Percentiles rank a stretch among this genome's conserved stretches.
Evolutionary conservation across 2,888 invertebrate genomes (phyloP).

Genomic region (Drosophila sordidapex): DNA sequence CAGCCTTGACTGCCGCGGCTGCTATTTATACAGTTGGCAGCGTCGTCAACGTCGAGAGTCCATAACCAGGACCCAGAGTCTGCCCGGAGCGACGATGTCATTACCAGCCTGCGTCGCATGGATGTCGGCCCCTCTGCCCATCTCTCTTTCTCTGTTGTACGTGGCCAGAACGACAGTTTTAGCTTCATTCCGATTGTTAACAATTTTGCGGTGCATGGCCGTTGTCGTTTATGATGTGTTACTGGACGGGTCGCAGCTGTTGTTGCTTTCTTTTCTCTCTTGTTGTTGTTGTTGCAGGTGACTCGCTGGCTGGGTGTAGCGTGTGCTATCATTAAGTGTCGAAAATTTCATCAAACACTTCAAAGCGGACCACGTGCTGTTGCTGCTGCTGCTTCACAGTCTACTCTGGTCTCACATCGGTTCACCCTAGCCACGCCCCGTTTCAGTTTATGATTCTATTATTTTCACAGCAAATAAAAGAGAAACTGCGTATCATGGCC

Average conservation of each 20-base stretch:
- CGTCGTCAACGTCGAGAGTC: slow-evolving; percentile 39
- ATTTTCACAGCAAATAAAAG: slow-evolving; percentile 81
- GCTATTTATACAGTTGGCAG: slow-evolving; percentile 69
- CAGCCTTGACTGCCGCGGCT: slow-evolving; percentile 26
- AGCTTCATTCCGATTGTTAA: slow-evolving; percentile 72
- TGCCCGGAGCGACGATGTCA: slow-evolving; percentile 57
- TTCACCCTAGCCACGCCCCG: slow-evolving; percentile 48
- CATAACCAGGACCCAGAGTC: slow-evolving; percentile 36
- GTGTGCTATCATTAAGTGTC: slow-evolving; percentile 81
- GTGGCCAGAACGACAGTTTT: slow-evolving; percentile 25
- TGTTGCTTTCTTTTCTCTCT: slow-evolving; percentile 10
- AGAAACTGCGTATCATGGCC: slow-evolving; percentile 80
- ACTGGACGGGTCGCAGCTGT: slow-evolving; percentile 15
- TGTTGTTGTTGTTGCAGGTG: slow-evolving; percentile 24
- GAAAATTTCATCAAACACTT: slow-evolving; percentile 82
- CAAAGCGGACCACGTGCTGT: slow-evolving; percentile 71
- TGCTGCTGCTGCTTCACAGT: not conserved
- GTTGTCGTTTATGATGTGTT: slow-evolving; percentile 81
- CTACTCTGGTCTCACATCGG: not conserved
- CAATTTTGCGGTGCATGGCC: slow-evolving; percentile 77
- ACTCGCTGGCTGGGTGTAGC: slow-evolving; percentile 47
- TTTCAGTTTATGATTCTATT: slow-evolving; percentile 79
- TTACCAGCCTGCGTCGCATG: slow-evolving; percentile 51
- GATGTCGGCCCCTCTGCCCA: not conserved
- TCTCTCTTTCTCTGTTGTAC: slow-evolving; percentile 6